Conservation (phyloP, 2,888 invertebrate species). For the Ferdinandea cuprea region DNA sequence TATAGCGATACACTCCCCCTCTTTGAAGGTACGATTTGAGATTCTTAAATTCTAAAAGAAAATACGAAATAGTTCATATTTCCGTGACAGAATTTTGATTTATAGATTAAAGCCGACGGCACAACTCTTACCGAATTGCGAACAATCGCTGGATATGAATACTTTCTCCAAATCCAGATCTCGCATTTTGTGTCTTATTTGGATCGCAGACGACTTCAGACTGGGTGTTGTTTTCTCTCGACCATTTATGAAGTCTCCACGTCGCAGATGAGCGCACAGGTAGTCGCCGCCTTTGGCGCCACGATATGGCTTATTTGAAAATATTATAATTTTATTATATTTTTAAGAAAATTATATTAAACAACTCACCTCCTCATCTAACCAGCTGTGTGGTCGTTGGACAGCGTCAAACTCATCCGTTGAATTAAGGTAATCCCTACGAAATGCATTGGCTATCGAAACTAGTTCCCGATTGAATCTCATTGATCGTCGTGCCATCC, state of each 20-base stretch:
- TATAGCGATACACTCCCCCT: conserved; percentile 79
- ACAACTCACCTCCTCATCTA: conserved; percentile 69
- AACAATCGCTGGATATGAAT: conserved; percentile 94
- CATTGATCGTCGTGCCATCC: conserved; percentile 96
- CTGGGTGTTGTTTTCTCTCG: conserved; percentile 90
- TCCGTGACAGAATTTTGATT: too few species aligned
- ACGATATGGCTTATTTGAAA: conserved; percentile 82
- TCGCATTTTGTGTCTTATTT: conserved; percentile 86
- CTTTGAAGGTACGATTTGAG: conserved; percentile 79
- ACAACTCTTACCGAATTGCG: conserved; percentile 83
- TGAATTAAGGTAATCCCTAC: conserved; percentile 86
- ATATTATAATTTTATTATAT: too few species aligned
- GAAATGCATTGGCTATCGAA: conserved; percentile 87
- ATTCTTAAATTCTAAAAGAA: conserved; percentile 79
- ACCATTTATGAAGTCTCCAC: conserved; percentile 93
- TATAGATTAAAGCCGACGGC: too few species aligned
- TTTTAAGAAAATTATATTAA: background rate
- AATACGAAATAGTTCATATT: background rate
- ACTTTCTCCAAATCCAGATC: conserved; percentile 85
- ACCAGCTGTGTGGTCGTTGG: conserved; percentile 86
- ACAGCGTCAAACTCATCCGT: conserved; percentile 85
- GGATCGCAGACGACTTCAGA: conserved; percentile 89
- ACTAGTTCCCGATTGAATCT: conserved; percentile 89
- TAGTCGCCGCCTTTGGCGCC: conserved; percentile 88
- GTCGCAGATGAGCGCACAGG: conserved; percentile 92